Evolutionary conservation across 2,113 vertebrate genomes (phyloP).

Genomic region (Varanus komodoensis): DNA sequence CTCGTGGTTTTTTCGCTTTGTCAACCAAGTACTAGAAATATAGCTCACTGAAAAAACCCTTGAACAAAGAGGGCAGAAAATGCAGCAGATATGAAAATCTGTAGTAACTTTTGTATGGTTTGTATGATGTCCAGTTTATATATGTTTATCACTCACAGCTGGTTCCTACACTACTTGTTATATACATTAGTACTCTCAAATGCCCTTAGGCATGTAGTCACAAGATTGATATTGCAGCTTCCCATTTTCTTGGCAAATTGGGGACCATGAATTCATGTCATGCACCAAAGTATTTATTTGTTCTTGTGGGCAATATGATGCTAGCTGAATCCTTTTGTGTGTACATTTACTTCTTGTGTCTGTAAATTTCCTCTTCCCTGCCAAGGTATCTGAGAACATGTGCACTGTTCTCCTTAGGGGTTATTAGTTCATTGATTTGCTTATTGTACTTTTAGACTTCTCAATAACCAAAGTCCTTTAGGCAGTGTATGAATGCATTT

Average conservation of each 20-base stretch:
- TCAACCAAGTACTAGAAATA: not conserved
- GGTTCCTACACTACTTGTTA: not conserved
- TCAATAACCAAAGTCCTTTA: not conserved
- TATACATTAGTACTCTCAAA: not conserved
- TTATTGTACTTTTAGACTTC: not conserved
- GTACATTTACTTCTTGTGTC: not conserved
- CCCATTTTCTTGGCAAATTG: not conserved
- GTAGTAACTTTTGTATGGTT: slow-evolving; percentile 8
- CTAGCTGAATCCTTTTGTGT: slow-evolving; percentile 1
- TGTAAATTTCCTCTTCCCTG: not conserved
- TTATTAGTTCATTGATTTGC: not conserved
- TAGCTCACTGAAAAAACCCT: not conserved
- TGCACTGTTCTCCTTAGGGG: not conserved
- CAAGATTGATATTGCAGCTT: not conserved
- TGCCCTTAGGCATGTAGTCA: slow-evolving; percentile 1
- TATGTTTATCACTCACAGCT: not conserved
- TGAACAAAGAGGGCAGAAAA: slow-evolving; percentile 9
- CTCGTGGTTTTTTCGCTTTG: slow-evolving; percentile 18
- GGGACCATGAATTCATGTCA: not conserved
- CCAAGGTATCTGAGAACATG: not conserved
- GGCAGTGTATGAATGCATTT: not conserved
- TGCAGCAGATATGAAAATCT: slow-evolving; percentile 43
- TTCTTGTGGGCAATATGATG: not conserved
- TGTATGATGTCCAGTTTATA: slow-evolving; percentile 12
- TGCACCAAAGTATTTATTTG: not conserved